Base-by-base conservation (phyloP, 2,797 vertebrate genomes). In the Epinephelus awoara region DNA sequence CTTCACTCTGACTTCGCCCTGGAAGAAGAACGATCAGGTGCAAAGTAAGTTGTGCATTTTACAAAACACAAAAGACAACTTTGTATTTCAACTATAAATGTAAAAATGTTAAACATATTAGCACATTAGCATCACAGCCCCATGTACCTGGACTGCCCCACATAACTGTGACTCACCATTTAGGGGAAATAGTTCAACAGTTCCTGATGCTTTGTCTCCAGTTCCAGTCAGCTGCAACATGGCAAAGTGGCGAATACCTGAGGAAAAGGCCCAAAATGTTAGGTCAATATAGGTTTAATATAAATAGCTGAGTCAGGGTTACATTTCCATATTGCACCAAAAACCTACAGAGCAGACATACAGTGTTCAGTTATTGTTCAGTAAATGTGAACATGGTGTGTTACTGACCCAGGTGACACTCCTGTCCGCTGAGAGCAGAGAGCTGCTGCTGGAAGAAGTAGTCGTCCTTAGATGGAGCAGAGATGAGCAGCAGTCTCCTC, bases 161-260 rank as follows among this genome's bases (percentile, higher is more conserved):
- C 13, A 18, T 63, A 1, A 65, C 4, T 55, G 9, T 23, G 13
- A 76, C 90, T 86, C 80, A 96, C 96, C 96, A 63, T 96, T 96
- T 3, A 96, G 79, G 2, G 96, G 95, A 89, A 95, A 94, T 5
- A 96, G 78, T 79, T 96, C 94, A 57, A 96, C 93, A 58, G 85
- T 94, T 55, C 96, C 96, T 46, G 92, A 91, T 21, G 93, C 91
- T 79, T 89, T 88, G 19, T 86, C 61, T 72, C 93, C 94, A 1
- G 66, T 78, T 65, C 95, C 96, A 4, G 82, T 87, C 79, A 96
- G 67, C 80, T 95, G 96, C 77, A 96, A 69, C 85, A 96, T 62
- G 51, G 94, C 95, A 90, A 96, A 96, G 86, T 96, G 96, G n/a
- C 95, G 94, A 84, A 96, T 94, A 15, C 96, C 96, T 96, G 76